Percentiles rank a stretch among this genome's conserved stretches.
These are phyloP conservation scores for Aepyceros melampus DNA, from an alignment of 2,113 vertebrate species.

Conservation along the genomic window DNA sequence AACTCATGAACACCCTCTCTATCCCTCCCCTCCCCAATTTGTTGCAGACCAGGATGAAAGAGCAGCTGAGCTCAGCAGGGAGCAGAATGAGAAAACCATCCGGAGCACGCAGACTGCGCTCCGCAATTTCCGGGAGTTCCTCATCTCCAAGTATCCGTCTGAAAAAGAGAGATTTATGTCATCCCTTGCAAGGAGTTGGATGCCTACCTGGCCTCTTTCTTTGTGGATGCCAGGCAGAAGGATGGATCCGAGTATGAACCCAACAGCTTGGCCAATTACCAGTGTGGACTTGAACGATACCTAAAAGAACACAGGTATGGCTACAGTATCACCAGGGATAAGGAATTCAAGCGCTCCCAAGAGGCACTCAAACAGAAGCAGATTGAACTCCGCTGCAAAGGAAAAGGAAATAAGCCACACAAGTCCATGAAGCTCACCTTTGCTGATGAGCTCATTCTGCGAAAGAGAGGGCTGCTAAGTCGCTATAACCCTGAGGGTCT, in stretches of 20 bases:
- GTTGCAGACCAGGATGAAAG: constrained; percentile 87
- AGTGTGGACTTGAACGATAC: constrained; percentile 88
- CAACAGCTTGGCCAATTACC: constrained; percentile 90
- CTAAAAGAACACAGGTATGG: constrained; percentile 88
- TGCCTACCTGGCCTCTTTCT: constrained; percentile 89
- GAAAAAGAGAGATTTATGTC: constrained; percentile 87
- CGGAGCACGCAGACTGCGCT: constrained; percentile 89
- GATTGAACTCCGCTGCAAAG: constrained; percentile 85
- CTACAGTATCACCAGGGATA: constrained; percentile 89
- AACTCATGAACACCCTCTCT: constrained; percentile 77
- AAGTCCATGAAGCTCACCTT: constrained; percentile 92
- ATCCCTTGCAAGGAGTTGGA: constrained; percentile 89
- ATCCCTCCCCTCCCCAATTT: constrained; percentile 67
- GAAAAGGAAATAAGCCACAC: constrained; percentile 90
- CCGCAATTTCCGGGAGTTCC: constrained; percentile 89
- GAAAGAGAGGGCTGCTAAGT: constrained; percentile 87
- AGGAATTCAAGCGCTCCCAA: constrained; percentile 89
- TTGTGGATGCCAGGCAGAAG: constrained; percentile 89
- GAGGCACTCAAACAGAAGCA: constrained; percentile 90
- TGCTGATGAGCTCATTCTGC: constrained; percentile 87
- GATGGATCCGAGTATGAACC: constrained; percentile 90
- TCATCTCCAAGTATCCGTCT: constrained; percentile 88
- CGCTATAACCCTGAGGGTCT: constrained; percentile 88
- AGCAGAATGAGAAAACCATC: constrained; percentile 91
- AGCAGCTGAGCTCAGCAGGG: constrained; percentile 85